Evolutionary conservation across 2,113 vertebrate genomes (phyloP).

Genomic region (Syrmaticus mikado): DNA sequence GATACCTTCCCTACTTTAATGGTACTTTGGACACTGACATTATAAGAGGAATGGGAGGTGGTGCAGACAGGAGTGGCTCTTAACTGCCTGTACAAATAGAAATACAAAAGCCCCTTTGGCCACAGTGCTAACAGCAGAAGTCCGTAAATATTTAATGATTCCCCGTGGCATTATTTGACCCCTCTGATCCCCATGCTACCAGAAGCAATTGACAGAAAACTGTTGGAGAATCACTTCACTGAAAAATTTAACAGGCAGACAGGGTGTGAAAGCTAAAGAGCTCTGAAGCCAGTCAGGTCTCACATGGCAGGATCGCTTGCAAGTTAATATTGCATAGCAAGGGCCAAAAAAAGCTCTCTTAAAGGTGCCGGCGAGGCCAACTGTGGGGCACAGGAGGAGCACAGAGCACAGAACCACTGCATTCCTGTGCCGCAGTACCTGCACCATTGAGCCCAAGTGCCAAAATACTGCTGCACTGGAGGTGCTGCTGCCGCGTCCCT

Average conservation of each 20-base stretch:
- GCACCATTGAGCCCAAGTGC: background rate
- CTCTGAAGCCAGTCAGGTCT: slow-evolving; percentile 49
- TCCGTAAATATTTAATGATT: slow-evolving; percentile 59
- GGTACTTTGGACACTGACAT: background rate
- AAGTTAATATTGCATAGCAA: slow-evolving; percentile 64
- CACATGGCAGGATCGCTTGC: slow-evolving; percentile 25
- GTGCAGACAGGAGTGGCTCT: slow-evolving; percentile 3
- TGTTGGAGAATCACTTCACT: slow-evolving; percentile 67
- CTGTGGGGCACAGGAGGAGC: background rate
- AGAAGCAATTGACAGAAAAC: slow-evolving; percentile 65
- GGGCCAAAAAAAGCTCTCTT: background rate
- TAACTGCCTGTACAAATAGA: slow-evolving; percentile 49
- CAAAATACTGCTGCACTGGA: background rate
- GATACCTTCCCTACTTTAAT: slow-evolving; percentile 1
- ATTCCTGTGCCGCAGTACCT: background rate
- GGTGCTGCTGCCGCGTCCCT: background rate
- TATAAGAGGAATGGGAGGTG: background rate
- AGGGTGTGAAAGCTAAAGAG: slow-evolving; percentile 69
- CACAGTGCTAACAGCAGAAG: slow-evolving; percentile 53
- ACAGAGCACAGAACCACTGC: accelerated
- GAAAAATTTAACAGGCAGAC: slow-evolving; percentile 66
- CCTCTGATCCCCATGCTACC: slow-evolving; percentile 23
- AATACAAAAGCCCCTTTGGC: slow-evolving; percentile 62
- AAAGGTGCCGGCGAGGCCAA: background rate
- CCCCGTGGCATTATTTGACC: slow-evolving; percentile 55